These are phyloP conservation scores for Saccostrea echinata DNA, from an alignment of 1,140 invertebrate genomes.

Conservation along the genomic window DNA sequence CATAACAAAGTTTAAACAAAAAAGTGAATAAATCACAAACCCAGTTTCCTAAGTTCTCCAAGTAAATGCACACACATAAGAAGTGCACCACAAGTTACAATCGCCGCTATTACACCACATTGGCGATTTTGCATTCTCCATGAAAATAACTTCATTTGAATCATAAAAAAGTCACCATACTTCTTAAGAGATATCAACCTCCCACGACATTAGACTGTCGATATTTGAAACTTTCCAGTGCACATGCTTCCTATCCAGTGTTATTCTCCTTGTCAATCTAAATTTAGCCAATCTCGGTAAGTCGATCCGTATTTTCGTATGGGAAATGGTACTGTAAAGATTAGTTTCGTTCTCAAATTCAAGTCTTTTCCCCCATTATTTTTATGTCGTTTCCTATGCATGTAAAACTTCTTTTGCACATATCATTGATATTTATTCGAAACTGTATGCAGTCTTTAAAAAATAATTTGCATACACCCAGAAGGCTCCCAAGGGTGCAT, in stretches of 20 bases:
- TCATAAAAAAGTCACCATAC: not conserved
- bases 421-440: too few species aligned
- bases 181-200: not conserved
- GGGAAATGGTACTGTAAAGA: too few species aligned
- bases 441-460: too few species aligned
- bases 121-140: conserved; percentile 51
- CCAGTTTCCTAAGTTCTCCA: conserved; percentile 51
- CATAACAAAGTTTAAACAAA: not conserved
- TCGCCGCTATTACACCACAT: conserved; percentile 38
- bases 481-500: too few species aligned
- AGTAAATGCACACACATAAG: conserved; percentile 53
- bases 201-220: not conserved
- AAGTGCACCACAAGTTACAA: conserved; percentile 21
- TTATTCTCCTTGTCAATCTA: not conserved
- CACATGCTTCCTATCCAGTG: not conserved
- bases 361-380: too few species aligned
- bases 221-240: not conserved
- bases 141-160: conserved; percentile 48
- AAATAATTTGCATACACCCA: too few species aligned
- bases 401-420: too few species aligned
- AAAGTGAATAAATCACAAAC: not conserved
- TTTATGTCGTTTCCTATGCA: too few species aligned
- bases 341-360: too few species aligned
- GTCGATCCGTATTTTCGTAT: not conserved
- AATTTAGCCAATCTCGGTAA: not conserved